Evolutionary conservation across 2,797 vertebrate species (phyloP).

Genomic region (Takifugu rubripes): DNA sequence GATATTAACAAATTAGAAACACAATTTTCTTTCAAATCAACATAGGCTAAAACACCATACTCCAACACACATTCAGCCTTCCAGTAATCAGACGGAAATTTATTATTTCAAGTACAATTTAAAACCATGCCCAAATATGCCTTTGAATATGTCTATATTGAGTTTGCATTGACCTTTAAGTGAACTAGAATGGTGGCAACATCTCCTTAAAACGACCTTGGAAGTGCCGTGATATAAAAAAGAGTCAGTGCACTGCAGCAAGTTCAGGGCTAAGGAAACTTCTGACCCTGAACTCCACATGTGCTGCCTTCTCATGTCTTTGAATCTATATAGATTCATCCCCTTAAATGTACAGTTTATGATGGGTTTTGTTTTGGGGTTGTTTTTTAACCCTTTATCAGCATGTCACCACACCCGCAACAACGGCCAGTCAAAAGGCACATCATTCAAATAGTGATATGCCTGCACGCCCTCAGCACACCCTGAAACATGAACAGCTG

Average conservation of each 20-base stretch:
- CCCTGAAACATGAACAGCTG: conserved; percentile 61
- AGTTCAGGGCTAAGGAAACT: conserved; percentile 17
- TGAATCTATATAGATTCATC: too few species aligned
- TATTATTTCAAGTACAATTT: conserved; percentile 43
- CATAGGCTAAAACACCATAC: too few species aligned
- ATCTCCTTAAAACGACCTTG: conserved; percentile 11
- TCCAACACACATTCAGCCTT: too few species aligned
- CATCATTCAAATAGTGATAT: conserved; percentile 39
- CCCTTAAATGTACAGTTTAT: too few species aligned
- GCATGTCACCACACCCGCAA: conserved; percentile 31
- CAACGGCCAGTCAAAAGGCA: conserved; percentile 32
- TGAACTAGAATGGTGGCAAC: not conserved
- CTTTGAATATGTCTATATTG: not conserved
- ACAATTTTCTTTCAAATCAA: too few species aligned
- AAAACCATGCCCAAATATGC: conserved; percentile 20
- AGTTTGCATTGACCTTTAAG: not conserved
- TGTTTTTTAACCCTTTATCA: not conserved
- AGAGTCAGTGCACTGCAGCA: conserved; percentile 5
- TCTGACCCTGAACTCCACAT: not conserved
- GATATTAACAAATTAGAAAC: too few species aligned
- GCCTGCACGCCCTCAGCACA: conserved; percentile 44
- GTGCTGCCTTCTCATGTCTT: too few species aligned
- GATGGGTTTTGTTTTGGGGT: not conserved
- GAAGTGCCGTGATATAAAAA: conserved; percentile 20
- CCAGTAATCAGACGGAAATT: conserved; percentile 26